Evolutionary conservation across 2,888 invertebrate species (phyloP).

Genomic region (Meganola albula): DNA sequence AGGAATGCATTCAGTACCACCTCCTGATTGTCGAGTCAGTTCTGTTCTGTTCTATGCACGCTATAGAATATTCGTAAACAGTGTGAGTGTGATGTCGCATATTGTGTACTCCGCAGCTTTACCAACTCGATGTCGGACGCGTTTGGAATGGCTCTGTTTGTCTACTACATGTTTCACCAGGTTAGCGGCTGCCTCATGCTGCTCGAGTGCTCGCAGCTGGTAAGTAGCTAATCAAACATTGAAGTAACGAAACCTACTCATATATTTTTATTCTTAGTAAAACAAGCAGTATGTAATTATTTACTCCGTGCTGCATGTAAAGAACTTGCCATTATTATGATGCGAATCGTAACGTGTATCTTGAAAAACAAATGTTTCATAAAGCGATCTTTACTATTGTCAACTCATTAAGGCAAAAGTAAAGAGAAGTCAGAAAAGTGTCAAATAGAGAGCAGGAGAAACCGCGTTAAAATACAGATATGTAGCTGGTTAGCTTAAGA

Average conservation of each 20-base stretch:
- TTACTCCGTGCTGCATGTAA: too few species aligned
- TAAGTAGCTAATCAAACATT: constrained; percentile 6
- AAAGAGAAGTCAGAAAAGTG: too few species aligned
- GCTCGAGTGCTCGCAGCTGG: constrained; percentile 23
- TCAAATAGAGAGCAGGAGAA: too few species aligned
- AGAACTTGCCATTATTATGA: too few species aligned
- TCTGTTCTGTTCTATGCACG: background rate
- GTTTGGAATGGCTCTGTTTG: constrained; percentile 13
- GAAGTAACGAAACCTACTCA: too few species aligned
- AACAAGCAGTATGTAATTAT: too few species aligned
- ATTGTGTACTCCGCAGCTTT: constrained; percentile 6
- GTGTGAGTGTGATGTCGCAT: background rate
- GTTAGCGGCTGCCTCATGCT: constrained; percentile 21
- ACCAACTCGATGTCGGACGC: constrained; percentile 10
- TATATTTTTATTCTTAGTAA: too few species aligned
- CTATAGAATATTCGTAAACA: background rate
- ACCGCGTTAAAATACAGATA: background rate
- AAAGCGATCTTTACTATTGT: too few species aligned
- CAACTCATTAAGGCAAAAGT: too few species aligned
- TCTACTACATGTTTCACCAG: constrained; percentile 16
- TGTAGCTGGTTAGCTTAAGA: background rate
- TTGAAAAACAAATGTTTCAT: too few species aligned
- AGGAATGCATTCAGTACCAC: constrained; percentile 15
- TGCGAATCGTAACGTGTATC: too few species aligned
- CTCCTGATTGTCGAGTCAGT: constrained; percentile 15